Base-by-base conservation (phyloP, 2,888 invertebrate species). In the Zygaena filipendulae region DNA sequence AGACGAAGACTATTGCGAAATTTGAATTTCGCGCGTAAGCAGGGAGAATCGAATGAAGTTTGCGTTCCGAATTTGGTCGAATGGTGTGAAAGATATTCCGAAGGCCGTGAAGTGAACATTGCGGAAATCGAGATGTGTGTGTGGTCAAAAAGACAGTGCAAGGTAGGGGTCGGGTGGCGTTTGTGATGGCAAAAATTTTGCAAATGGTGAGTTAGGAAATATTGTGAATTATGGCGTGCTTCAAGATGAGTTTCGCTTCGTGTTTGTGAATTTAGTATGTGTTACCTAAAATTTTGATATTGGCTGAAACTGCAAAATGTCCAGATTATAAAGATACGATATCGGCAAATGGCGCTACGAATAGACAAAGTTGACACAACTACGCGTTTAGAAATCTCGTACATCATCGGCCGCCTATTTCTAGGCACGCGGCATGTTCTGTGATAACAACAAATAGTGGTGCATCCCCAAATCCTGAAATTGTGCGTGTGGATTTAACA, bases 111-210 rank as follows among this genome's bases (percentile, higher is more conserved):
- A 84, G 84, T 72, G 82, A 80, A 81, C 77, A 77, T 81, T 16
- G 16, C 16, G 75, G 75, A 74, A 77, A 75, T 75, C 74, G 79
- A 77, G 81, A 80, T 77, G 79, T 75, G 79, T 79, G 80, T 80
- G 81, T 81, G 81, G 81, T 80, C 80, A 77, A 79, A 83, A 84
- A 83, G 82, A 83, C 84, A 85, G 85, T 84, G 86, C 84, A 86
- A 84, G 84, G 84, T 85, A 85, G 86, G 86, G 85, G 85, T 85
- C 86, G 86, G 85, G 85, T 85, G 86, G 86, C 85, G 84, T 84
- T 81, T 86, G 87, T 86, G 85, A 87, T 87, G 87, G 87, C 86
- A 86, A 85, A 86, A 84, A 71, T 84, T 84, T 85, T 84, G 84
- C 85, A 82, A 85, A 84, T 86, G 87, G 87, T 87, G 84, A 87